phyloP scores from a whole-genome alignment of 2,113 vertebrate species.

The Rhinoderma darwinii region DNA sequence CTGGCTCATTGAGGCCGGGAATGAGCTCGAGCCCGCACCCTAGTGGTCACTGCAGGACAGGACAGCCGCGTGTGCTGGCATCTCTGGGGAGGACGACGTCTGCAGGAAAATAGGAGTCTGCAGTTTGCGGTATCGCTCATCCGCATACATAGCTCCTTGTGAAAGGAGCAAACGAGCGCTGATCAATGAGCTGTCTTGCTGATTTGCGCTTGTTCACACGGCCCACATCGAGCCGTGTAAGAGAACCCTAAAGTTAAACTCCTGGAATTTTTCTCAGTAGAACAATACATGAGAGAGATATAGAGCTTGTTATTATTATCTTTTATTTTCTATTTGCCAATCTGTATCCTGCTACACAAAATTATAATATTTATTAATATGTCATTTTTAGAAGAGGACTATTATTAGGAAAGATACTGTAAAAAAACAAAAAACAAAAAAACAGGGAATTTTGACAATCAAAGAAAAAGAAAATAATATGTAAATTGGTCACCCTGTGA shows the following conservation, averaged over 20 bases:
- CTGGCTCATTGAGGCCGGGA: no score
- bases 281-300: background rate
- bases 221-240: no score
- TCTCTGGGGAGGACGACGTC: no score
- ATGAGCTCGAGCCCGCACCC: no score
- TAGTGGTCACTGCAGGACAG: no score
- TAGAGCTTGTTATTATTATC: background rate
- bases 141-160: no score
- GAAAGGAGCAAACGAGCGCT: no score
- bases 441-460: constrained; percentile 17
- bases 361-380: constrained; percentile 13
- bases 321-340: constrained; percentile 16
- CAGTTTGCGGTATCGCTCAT: no score
- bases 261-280: background rate
- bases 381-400: constrained; percentile 20
- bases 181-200: no score
- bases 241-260: background rate
- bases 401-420: constrained; percentile 29
- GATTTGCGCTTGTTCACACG: no score
- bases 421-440: constrained; percentile 10
- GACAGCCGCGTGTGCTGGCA: no score
- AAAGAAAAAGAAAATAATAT: constrained; percentile 8
- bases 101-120: no score
- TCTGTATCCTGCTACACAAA: background rate
- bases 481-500: constrained; percentile 30